Evolutionary conservation across 2,888 invertebrate genomes (phyloP), one percentile per base, ranked within the genome.

Genomic region (Petrophora chlorosata): DNA sequence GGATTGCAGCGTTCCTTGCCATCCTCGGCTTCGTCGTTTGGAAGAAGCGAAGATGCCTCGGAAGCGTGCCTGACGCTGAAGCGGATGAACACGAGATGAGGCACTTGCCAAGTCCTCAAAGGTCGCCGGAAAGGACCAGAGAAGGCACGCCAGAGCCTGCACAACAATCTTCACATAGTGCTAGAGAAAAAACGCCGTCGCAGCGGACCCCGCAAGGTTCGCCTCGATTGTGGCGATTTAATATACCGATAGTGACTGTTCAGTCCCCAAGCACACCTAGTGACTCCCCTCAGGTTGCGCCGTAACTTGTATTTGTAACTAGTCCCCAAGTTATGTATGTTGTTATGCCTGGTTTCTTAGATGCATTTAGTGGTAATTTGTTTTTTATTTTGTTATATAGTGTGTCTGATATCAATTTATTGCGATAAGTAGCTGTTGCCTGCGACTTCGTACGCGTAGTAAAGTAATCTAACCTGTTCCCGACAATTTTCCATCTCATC

Each of bases 221-320:
- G 2, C 46, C 39, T 3, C 29, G 5, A n/a, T n/a, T n/a, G n/a
- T n/a, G n/a, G n/a, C n/a, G n/a, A n/a, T n/a, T n/a, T n/a, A n/a
- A 41, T 7, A 12, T 76, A 1, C 88, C 86, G 0, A 42, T 22
- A 22, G 61, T 87, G 1, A 58, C 61, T 0, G 54, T 85, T 0
- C 68, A 84, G 42, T 76, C 85, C 0, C 85, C 86, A 0, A 82
- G 84, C 0, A 72, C 76, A 3, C 66, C 73, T 0, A 69, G 69
- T 5, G 38, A 61, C 0, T 72, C 76, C 3, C 58, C 49, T 17
- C 13, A 28, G 2, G 23, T 33, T 8, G 34, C 47, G n/a, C n/a
- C n/a, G n/a, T n/a, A n/a, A n/a, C n/a, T n/a, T n/a, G n/a, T n/a
- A n/a, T n/a, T n/a, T n/a, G n/a, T n/a, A n/a, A n/a, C n/a, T n/a